phyloP scores from a whole-genome alignment of 2,888 invertebrate genomes.

The Melinaea menophilus region DNA sequence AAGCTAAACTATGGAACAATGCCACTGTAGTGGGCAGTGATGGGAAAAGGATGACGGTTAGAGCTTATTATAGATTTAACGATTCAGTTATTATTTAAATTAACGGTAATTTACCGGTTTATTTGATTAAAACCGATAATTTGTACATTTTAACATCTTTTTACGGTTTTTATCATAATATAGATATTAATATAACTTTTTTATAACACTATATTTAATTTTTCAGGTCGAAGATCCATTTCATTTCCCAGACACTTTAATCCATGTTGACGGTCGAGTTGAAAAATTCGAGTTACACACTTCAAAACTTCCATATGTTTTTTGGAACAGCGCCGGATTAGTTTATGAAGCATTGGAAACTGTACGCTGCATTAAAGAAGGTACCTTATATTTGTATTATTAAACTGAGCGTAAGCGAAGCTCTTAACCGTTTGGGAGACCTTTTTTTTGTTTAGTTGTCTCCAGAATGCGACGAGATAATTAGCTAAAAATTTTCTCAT shows the following conservation, averaged over 20 bases:
- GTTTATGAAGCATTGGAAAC: constrained; percentile 86
- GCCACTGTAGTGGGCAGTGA: constrained; percentile 82
- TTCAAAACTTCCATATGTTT: constrained; percentile 75
- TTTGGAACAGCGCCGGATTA: constrained; percentile 83
- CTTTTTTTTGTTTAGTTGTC: no score
- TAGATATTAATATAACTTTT: neutral
- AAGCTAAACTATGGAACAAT: constrained; percentile 76
- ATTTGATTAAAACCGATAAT: neutral
- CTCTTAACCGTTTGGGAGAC: no score
- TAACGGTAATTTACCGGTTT: neutral
- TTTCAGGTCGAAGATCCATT: constrained; percentile 74
- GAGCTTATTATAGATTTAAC: neutral
- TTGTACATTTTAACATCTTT: neutral
- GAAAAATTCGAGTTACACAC: constrained; percentile 79
- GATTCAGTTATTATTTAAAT: neutral
- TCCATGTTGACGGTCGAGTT: constrained; percentile 74
- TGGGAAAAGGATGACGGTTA: constrained; percentile 55
- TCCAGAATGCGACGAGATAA: no score
- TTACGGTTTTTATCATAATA: neutral
- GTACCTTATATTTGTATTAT: constrained; percentile 34
- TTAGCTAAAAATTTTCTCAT: no score
- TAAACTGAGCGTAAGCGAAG: neutral
- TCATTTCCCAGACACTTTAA: constrained; percentile 81
- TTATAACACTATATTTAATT: neutral
- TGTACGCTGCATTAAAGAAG: constrained; percentile 80